Conservation (phyloP, 2,888 invertebrate genomes). For the Prosapia bicincta region DNA sequence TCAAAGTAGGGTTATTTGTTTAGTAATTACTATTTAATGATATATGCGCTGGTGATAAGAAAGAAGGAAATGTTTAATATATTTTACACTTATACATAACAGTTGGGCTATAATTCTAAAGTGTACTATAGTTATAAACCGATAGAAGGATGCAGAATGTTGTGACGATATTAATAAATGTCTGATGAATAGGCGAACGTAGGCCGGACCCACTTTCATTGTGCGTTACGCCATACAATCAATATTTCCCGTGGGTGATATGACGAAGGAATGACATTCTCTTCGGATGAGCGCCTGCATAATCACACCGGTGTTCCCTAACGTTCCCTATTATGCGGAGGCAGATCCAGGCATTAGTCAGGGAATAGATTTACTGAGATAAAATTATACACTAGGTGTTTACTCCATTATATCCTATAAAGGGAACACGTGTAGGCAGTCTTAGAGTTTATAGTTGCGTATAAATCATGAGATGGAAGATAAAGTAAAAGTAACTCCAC, state of each 20-base stretch:
- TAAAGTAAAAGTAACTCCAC: too few relatives aligned
- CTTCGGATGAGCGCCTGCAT: not conserved
- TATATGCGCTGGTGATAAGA: too few relatives aligned
- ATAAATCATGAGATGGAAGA: not conserved
- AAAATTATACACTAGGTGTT: not conserved
- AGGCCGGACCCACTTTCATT: too few relatives aligned
- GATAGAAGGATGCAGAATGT: too few relatives aligned
- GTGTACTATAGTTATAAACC: too few relatives aligned
- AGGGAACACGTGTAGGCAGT: not conserved
- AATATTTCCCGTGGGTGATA: not conserved
- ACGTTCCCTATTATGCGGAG: not conserved
- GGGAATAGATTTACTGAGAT: not conserved
- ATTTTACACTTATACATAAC: too few relatives aligned
- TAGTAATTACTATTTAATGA: too few relatives aligned
- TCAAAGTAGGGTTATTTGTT: too few relatives aligned
- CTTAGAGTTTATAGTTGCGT: not conserved
- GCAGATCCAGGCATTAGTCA: not conserved
- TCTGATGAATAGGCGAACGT: too few relatives aligned
- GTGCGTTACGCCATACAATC: not conserved
- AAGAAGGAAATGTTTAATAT: too few relatives aligned
- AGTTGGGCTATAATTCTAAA: too few relatives aligned
- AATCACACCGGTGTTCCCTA: not conserved
- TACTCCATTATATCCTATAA: not conserved
- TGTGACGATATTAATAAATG: too few relatives aligned
- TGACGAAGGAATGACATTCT: not conserved